Evolutionary conservation across 2,797 vertebrate genomes (phyloP).

Genomic region (Poecilia velifera): DNA sequence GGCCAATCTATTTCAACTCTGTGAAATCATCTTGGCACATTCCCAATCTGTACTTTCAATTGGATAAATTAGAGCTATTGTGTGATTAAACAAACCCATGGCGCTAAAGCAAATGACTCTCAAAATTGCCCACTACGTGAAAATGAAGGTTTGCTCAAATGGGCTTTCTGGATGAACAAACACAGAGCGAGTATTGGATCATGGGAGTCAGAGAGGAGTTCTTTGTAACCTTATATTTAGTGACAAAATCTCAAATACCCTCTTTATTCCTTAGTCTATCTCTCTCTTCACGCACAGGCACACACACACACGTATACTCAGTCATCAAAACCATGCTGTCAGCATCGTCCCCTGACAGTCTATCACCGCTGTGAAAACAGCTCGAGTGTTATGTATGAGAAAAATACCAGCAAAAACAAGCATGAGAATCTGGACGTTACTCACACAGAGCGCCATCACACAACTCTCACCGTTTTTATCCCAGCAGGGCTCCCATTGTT

Average conservation of each 20-base stretch:
- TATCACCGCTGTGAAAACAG: constrained; percentile 67
- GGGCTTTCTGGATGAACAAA: constrained; percentile 55
- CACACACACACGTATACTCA: constrained; percentile 34
- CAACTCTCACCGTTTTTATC: constrained; percentile 40
- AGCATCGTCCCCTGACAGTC: constrained; percentile 74
- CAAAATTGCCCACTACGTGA: constrained; percentile 47
- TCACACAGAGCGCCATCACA: constrained; percentile 36
- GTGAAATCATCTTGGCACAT: constrained; percentile 32
- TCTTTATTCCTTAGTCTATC: constrained; percentile 25
- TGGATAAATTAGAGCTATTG: constrained; percentile 47
- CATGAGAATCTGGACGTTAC: constrained; percentile 55
- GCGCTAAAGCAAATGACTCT: constrained; percentile 38
- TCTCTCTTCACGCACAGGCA: constrained; percentile 50
- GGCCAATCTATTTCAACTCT: constrained; percentile 39
- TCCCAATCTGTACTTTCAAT: constrained; percentile 36
- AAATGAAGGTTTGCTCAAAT: constrained; percentile 66
- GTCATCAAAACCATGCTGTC: constrained; percentile 68
- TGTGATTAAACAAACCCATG: constrained; percentile 58
- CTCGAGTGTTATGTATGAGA: constrained; percentile 72
- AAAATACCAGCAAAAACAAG: constrained; percentile 65
- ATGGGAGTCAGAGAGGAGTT: constrained; percentile 56
- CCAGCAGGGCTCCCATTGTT: constrained; percentile 36
- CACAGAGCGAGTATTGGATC: constrained; percentile 36
- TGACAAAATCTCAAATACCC: constrained; percentile 64
- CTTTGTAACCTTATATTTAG: constrained; percentile 58